These are phyloP conservation scores for Pammene fasciana DNA, from an alignment of 2,888 invertebrate genomes.

Conservation along the genomic window DNA sequence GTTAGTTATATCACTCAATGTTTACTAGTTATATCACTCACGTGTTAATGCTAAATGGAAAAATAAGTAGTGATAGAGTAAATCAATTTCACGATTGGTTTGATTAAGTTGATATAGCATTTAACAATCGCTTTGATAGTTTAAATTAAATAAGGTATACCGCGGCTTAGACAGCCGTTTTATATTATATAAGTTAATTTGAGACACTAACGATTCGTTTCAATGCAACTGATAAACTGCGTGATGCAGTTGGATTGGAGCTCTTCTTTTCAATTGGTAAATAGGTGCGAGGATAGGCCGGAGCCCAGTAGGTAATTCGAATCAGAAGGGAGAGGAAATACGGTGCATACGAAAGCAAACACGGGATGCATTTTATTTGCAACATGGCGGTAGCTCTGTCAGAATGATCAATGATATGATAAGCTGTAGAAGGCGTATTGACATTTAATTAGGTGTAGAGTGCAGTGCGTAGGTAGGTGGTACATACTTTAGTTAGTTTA, in stretches of 20 bases:
- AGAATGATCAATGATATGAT: not conserved
- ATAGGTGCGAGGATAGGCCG: constrained; percentile 51
- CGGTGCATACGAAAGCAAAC: constrained; percentile 25
- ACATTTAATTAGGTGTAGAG: not conserved
- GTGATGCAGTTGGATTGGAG: constrained; percentile 47
- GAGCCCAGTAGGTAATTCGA: constrained; percentile 8
- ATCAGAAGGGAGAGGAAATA: constrained; percentile 26
- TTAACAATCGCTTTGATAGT: constrained; percentile 1
- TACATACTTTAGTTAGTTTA: no score
- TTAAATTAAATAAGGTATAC: constrained; percentile 16
- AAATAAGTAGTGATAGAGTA: not conserved
- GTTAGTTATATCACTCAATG: not conserved
- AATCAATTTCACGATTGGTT: not conserved
- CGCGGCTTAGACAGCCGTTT: not conserved
- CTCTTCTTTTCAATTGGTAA: constrained; percentile 65
- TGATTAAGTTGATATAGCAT: not conserved
- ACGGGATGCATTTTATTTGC: constrained; percentile 25
- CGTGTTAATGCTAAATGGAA: not conserved
- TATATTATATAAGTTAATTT: constrained; percentile 12
- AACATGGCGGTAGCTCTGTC: not conserved
- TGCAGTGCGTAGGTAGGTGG: no score
- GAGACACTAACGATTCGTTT: constrained; percentile 50
- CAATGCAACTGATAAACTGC: constrained; percentile 55
- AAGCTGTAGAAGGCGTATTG: not conserved
- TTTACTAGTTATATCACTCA: not conserved